Evolutionary conservation across 2,113 vertebrate species (phyloP).

Genomic region (Ramphastos sulfuratus): DNA sequence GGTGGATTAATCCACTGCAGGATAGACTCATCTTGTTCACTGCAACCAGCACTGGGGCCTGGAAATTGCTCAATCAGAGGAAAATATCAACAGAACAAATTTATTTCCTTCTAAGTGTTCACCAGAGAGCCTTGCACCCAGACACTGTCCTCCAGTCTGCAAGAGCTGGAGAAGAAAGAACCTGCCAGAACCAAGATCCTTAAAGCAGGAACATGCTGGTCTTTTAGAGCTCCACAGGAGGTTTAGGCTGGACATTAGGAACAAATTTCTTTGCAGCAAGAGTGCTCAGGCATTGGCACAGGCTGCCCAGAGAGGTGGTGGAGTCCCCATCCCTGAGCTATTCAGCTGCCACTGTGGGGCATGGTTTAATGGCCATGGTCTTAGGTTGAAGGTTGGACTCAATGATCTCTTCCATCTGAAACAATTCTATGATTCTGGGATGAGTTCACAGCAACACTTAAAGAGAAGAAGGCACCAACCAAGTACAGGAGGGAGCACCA

Average conservation of each 20-base stretch:
- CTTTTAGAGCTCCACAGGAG: conserved; percentile 72
- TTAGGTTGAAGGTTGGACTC: too few relatives aligned
- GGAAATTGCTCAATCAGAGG: neutral
- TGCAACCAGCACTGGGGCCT: neutral
- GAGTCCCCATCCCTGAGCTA: too few relatives aligned
- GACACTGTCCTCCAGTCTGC: neutral
- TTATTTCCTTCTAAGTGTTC: neutral
- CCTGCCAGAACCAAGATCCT: conserved; percentile 86
- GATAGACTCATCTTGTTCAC: neutral
- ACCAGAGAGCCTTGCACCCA: neutral
- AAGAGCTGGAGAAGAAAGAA: neutral
- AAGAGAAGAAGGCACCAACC: conserved; percentile 55
- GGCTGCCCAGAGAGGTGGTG: too few relatives aligned
- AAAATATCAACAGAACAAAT: neutral
- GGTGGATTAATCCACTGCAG: neutral
- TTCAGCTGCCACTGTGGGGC: too few relatives aligned
- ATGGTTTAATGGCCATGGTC: too few relatives aligned
- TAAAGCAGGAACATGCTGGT: conserved; percentile 74
- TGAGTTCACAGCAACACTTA: conserved; percentile 73
- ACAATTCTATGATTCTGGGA: neutral
- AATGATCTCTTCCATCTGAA: too few relatives aligned
- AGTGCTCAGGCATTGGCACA: too few relatives aligned
- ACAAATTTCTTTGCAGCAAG: too few relatives aligned
- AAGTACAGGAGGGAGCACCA: conserved; percentile 76
- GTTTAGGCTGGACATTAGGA: too few relatives aligned